Evolutionary conservation across 1,140 invertebrate species (phyloP).

Genomic region (Paralvinella palmiformis): DNA sequence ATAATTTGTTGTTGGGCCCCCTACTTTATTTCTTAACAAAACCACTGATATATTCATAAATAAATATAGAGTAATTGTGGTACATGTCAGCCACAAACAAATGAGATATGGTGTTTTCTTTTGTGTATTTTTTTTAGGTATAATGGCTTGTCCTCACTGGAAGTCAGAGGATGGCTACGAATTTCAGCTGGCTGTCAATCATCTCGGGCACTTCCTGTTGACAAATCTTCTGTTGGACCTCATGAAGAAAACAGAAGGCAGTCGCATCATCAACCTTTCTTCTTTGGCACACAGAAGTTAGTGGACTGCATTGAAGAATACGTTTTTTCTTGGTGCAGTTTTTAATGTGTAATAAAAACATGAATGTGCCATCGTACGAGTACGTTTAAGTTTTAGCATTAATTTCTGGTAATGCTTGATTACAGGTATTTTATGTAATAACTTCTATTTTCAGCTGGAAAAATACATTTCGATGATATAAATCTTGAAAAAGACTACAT

Average conservation of each 20-base stretch:
- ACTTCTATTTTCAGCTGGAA: slow-evolving; percentile 33
- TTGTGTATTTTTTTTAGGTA: slow-evolving; percentile 22
- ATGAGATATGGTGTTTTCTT: too few species aligned
- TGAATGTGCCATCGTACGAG: too few species aligned
- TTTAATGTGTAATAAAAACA: neutral
- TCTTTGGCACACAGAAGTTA: neutral
- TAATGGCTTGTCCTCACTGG: slow-evolving; percentile 35
- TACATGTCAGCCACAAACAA: too few species aligned
- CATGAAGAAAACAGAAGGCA: neutral
- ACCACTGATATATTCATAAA: too few species aligned
- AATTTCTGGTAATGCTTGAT: too few species aligned
- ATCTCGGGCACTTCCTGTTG: slow-evolving; percentile 26
- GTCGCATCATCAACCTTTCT: slow-evolving; percentile 11
- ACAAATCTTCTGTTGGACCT: slow-evolving; percentile 14
- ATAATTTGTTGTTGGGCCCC: too few species aligned
- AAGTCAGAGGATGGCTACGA: slow-evolving; percentile 43
- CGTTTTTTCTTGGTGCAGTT: neutral
- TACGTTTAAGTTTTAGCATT: too few species aligned
- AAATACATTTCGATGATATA: slow-evolving; percentile 45
- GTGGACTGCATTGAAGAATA: neutral
- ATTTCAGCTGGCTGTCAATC: slow-evolving; percentile 45
- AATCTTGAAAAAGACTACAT: slow-evolving; percentile 46
- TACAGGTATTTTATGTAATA: too few species aligned
- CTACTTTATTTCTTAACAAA: too few species aligned
- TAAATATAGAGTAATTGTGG: too few species aligned